Evolutionary conservation across 2,888 invertebrate genomes (phyloP).

Genomic region (Xestia ashworthii): DNA sequence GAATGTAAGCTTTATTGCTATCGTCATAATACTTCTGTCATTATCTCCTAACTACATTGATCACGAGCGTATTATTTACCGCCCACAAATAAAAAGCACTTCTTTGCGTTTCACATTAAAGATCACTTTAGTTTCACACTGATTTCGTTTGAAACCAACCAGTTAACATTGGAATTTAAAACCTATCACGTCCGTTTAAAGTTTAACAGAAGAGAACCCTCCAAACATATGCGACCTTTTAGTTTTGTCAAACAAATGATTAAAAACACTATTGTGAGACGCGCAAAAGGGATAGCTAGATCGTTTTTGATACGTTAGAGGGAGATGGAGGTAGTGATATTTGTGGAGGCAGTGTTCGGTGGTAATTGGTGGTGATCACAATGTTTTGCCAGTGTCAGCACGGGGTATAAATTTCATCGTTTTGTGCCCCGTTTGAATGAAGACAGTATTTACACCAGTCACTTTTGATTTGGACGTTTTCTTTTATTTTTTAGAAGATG

Average conservation of each 20-base stretch:
- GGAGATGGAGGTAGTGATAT: slow-evolving; percentile 70
- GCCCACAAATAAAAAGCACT: slow-evolving; percentile 27
- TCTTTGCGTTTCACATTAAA: background rate
- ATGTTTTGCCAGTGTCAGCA: slow-evolving; percentile 89
- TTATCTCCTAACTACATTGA: slow-evolving; percentile 65
- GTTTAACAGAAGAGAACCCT: background rate
- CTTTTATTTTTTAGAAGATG: background rate
- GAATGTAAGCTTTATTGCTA: slow-evolving; percentile 86
- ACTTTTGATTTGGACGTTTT: slow-evolving; percentile 1
- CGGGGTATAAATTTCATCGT: slow-evolving; percentile 82
- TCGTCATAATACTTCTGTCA: slow-evolving; percentile 78
- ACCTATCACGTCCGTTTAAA: slow-evolving; percentile 3
- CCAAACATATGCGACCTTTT: slow-evolving; percentile 58
- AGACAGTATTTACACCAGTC: slow-evolving; percentile 28
- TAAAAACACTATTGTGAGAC: slow-evolving; percentile 80
- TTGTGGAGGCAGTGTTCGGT: slow-evolving; percentile 83
- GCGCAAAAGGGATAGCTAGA: slow-evolving; percentile 68
- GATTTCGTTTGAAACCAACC: background rate
- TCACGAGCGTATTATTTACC: slow-evolving; percentile 60
- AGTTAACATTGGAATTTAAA: slow-evolving; percentile 51
- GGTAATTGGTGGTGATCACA: slow-evolving; percentile 90
- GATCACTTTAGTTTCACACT: slow-evolving; percentile 30
- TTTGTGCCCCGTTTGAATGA: slow-evolving; percentile 79
- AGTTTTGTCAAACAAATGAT: slow-evolving; percentile 70
- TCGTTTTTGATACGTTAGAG: slow-evolving; percentile 37